Base-by-base conservation (phyloP, 2,888 invertebrate species). In the Andricus curvator region DNA sequence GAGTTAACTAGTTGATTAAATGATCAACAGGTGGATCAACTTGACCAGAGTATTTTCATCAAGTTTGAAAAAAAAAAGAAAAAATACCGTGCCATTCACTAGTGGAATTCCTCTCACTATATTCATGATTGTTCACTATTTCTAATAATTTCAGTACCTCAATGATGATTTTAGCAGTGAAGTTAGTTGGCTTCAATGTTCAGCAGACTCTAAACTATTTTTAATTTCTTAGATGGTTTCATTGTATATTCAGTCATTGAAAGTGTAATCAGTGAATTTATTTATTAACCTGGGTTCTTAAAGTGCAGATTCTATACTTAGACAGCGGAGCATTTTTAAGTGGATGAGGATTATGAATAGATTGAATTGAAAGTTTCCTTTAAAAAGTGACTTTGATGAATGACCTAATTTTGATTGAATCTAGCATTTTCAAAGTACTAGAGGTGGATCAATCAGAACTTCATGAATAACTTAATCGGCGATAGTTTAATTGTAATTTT, bases 11-110 rank as follows among this genome's bases (percentile, higher is more conserved):
- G 8, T n/a, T 51, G 20, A 20, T 5, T 44, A 51, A 56, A 33
- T 15, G 51, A 51, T 70, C 70, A 70, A 51, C 70, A 70, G 70
- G 70, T 70, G 51, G 48, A 70, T 51, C 33, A 33, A 70, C 70
- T 68, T 41, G 25, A 25, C 13, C 17, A 25, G 68, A 48, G 20
- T 48, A 48, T 29, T 68, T 68, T 68, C 8, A 44, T 68, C 48
- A 22, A 44, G 68, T 48, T 68, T 68, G 48, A 11, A 22, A 25
- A 68, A 25, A 68, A 25, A 48, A 44, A 68, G 41, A 68, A 68
- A 13, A 44, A 44, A 44, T 41, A 41, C 41, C 41, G 11, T 41
- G 41, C 41, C 11, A 41, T 41, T 41, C 11, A 41, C 41, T 13
- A 41, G 11, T 41, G 41, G 41, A 41, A 15, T 44, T 44, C 4